Evolutionary conservation across 2,888 invertebrate species (phyloP), one percentile per base, ranked within the genome.

Genomic region (Lasioglossum morio): DNA sequence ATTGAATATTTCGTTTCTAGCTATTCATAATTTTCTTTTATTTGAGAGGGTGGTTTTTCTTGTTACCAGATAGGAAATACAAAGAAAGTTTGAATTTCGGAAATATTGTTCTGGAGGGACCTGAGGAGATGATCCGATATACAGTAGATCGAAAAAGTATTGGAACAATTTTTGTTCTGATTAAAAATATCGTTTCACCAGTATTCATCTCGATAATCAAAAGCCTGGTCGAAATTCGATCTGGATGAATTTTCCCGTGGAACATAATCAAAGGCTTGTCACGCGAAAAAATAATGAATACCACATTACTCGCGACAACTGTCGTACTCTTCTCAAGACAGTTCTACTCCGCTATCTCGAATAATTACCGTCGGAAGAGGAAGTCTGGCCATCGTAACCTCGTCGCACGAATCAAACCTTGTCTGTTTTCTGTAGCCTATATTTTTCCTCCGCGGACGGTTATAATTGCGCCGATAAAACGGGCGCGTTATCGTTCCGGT

Each of bases 361-460:
- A 12, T 79, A 81, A 86, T 83, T 76, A 48, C 2, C 75, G 19
- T 78, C 53, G 73, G 14, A 63, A 34, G 70, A 73, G 76, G 76
- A 82, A 76, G n/a, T 16, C 60, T 16, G 60, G 2, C 3, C 8
- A 57, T 10, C 30, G 30, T 14, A 14, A 4, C 14, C 30, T 14
- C 27, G 30, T 12, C 19, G 63, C 16, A 16, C 2, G 30, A 66
- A 66, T 8, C 66, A 34, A 66, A 30, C 16, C 66, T 34, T 30
- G 34, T 8, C 66, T 34, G 66, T 66, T 34, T 19, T 19, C 66
- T 19, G 66, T 7, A 8, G 27, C 16, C 16, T 34, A 16, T 66
- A 27, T 34, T 16, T 19, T 34, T 19, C 4, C 34, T 66, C 30
- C 8, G 8, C 30, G 19, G 60, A 2, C 34, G 34, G 19, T 66